Conservation (phyloP, 2,113 vertebrate species). For the Antennarius striatus region DNA sequence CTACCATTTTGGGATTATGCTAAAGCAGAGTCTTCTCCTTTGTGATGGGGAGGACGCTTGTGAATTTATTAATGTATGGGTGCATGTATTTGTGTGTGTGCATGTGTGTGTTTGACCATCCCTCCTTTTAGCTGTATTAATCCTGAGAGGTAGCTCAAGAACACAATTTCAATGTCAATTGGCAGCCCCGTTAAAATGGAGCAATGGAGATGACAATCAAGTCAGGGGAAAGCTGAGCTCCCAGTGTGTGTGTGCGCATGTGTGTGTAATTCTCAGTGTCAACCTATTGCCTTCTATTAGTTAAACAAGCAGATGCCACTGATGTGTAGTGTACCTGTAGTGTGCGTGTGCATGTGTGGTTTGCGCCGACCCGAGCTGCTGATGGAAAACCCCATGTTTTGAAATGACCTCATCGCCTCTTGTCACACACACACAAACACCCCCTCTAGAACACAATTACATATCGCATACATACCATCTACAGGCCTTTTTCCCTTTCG, state of each 20-base stretch:
- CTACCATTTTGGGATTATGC: slow-evolving; percentile 73
- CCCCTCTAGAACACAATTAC: too few relatives aligned
- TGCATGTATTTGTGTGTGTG: slow-evolving; percentile 8
- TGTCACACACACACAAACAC: too few relatives aligned
- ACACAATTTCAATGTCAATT: slow-evolving; percentile 81
- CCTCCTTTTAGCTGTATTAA: slow-evolving; percentile 67
- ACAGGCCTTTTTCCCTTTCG: too few relatives aligned
- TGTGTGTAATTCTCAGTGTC: slow-evolving; percentile 53
- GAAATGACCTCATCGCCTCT: too few relatives aligned
- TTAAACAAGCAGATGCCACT: slow-evolving; percentile 72
- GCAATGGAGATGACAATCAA: slow-evolving; percentile 77
- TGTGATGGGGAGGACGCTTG: slow-evolving; percentile 31
- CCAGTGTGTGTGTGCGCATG: slow-evolving; percentile 20
- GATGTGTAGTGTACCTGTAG: slow-evolving; percentile 48
- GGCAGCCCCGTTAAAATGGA: slow-evolving; percentile 67
- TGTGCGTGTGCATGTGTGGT: neutral
- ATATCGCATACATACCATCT: too few relatives aligned
- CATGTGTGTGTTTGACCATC: slow-evolving; percentile 15
- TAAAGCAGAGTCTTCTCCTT: slow-evolving; percentile 48
- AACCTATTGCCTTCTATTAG: slow-evolving; percentile 67
- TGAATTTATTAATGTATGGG: slow-evolving; percentile 4
- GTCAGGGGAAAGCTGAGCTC: slow-evolving; percentile 61
- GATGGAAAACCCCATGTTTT: too few relatives aligned
- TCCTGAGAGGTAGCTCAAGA: slow-evolving; percentile 74
- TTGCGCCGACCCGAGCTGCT: too few relatives aligned